A percentile compares a stretch with the other conserved stretches of the same genome.
These are phyloP conservation scores for Cosmia trapezina DNA, from an alignment of 2,888 invertebrate genomes.

Conservation along the genomic window DNA sequence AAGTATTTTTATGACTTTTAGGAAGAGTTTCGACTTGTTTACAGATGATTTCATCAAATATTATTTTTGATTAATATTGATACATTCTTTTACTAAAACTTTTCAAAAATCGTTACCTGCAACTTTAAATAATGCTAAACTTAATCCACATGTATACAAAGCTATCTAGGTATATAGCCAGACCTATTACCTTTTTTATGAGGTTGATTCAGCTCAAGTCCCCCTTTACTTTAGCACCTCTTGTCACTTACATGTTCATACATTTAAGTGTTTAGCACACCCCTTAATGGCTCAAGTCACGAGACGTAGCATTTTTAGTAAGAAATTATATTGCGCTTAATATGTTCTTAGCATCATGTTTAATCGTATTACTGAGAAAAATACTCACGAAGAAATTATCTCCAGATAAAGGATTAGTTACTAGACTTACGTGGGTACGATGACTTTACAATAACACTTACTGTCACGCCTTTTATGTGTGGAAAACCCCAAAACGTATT, in stretches of 20 bases:
- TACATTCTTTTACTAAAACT: no score
- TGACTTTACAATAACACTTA: neutral
- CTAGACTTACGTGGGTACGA: neutral
- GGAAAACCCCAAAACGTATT: neutral
- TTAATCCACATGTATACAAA: neutral
- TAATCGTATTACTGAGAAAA: slow-evolving; percentile 30
- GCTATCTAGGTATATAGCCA: neutral
- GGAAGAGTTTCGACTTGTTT: slow-evolving; percentile 2
- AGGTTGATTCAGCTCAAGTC: slow-evolving; percentile 29
- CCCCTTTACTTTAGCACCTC: slow-evolving; percentile 54
- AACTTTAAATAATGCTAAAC: neutral
- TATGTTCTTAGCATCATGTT: slow-evolving; percentile 7
- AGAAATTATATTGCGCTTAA: slow-evolving; percentile 1
- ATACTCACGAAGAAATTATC: slow-evolving; percentile 5
- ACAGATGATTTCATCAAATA: neutral
- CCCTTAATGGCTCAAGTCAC: slow-evolving; percentile 39
- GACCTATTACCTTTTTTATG: slow-evolving; percentile 4
- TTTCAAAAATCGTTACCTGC: neutral
- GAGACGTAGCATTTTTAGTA: slow-evolving; percentile 36
- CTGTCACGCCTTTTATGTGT: neutral
- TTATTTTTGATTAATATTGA: neutral
- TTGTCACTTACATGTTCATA: slow-evolving; percentile 54
- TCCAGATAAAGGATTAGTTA: neutral
- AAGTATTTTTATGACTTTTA: slow-evolving; percentile 10
- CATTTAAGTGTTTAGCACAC: slow-evolving; percentile 45